A percentile compares a stretch with the other conserved stretches of the same genome.
These are phyloP conservation scores for Leptinotarsa rubiginosa DNA, from an alignment of 2,888 invertebrate species.

Conservation along the genomic window DNA sequence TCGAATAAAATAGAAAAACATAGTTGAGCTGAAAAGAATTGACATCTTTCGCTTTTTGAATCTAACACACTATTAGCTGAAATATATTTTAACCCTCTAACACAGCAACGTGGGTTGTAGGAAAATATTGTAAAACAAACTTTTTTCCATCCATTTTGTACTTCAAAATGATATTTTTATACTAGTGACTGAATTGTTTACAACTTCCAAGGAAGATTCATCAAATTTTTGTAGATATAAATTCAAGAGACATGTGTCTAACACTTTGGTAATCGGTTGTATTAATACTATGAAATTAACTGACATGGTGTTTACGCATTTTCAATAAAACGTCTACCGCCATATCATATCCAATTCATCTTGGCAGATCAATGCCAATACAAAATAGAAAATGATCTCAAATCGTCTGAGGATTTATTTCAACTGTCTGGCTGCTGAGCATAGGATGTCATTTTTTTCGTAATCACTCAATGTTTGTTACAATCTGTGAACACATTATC, in stretches of 20 bases:
- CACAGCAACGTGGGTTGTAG: no score
- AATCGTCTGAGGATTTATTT: background rate
- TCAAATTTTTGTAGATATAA: background rate
- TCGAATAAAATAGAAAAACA: no score
- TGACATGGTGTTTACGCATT: conserved; percentile 4
- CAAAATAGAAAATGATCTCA: background rate
- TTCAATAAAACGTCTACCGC: background rate
- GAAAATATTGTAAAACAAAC: no score
- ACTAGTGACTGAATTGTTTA: background rate
- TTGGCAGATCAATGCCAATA: background rate
- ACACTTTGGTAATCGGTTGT: background rate
- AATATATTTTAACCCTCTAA: no score
- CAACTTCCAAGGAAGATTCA: background rate
- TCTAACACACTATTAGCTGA: no score
- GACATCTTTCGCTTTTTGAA: no score
- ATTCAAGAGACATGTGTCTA: background rate
- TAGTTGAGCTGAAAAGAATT: no score
- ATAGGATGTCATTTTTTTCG: no score
- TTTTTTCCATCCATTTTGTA: no score
- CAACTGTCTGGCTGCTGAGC: no score
- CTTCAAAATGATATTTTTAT: background rate
- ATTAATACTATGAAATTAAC: background rate
- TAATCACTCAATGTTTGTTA: no score
- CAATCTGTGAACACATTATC: no score
- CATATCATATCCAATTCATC: background rate